Evolutionary conservation across 2,797 vertebrate species (phyloP), one percentile per base, ranked within the genome.

Genomic region (Falco columbarius): DNA sequence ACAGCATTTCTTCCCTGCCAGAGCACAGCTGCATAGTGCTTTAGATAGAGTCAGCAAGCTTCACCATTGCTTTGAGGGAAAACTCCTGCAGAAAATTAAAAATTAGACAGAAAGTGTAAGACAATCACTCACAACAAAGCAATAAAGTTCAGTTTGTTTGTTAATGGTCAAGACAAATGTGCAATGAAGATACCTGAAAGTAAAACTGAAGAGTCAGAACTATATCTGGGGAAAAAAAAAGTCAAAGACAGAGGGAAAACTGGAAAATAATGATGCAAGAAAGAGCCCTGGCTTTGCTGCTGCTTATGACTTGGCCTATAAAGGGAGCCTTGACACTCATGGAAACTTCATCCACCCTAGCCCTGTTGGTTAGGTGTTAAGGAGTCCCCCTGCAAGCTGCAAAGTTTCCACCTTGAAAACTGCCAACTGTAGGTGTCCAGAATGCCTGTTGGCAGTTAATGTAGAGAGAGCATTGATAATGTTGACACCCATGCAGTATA

Each of bases 111-210:
- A 34, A 86, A 90, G 5, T 7, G 7, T 77, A 30, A 86, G n/a
- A 24, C 16, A 67, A 9, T 40, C 15, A 55, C 52, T 94, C 24
- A 12, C 12, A 11, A 29, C 7, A 34, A 67, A 72, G 19, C 5
- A 59, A 29, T 30, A 13, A 81, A 68, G 13, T 46, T 90, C 32
- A 36, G 10, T 34, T 29, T 74, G 10, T 68, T 68, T 32, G 14
- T 12, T 61, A 77, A 71, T 1, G 5, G 24, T 59, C 40, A 52
- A 74, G 30, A 29, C 6, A 93, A 85, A 29, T 9, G 8, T 8
- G 8, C 11, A 52, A 5, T 0, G 3, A 59, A 38, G 9, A 58
- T 7, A 56, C 3, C 20, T 14, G 10, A 63, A 26, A 3, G 8
- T 54, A 86, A 84, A 89, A 61, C 24, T 30, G 34, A 80, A 49